A percentile compares a stretch with the other conserved stretches of the same genome.
Evolutionary conservation across 2,888 invertebrate species (phyloP).

Genomic region (Punctoribates punctum): DNA sequence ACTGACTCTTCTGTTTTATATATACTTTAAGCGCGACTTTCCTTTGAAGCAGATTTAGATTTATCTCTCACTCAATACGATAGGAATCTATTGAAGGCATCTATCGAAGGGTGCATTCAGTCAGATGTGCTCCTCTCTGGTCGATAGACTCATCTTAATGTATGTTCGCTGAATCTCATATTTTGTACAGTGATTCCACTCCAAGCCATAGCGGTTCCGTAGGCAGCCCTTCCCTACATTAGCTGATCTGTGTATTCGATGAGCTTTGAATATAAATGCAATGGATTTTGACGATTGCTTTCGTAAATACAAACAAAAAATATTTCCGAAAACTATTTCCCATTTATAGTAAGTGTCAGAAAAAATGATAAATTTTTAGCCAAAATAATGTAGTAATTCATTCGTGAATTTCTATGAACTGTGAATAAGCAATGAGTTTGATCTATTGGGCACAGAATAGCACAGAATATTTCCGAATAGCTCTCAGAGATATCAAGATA

Average conservation of each 20-base stretch:
- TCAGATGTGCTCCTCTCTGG: slow-evolving; percentile 13
- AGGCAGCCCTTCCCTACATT: background rate
- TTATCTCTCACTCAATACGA: background rate
- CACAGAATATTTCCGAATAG: background rate
- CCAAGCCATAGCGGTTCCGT: background rate
- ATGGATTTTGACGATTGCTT: background rate
- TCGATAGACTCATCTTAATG: slow-evolving; percentile 4
- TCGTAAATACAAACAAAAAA: background rate
- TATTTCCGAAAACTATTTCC: background rate
- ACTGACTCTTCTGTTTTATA: slow-evolving; percentile 1
- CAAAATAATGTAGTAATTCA: slow-evolving; percentile 10
- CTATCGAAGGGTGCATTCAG: slow-evolving; percentile 13
- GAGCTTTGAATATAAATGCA: slow-evolving; percentile 6
- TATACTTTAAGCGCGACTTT: background rate
- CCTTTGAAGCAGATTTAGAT: slow-evolving; percentile 6
- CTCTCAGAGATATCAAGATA: background rate
- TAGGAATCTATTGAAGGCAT: background rate
- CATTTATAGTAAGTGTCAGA: background rate
- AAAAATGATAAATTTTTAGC: slow-evolving; percentile 4
- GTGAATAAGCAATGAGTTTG: background rate
- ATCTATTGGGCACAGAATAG: background rate
- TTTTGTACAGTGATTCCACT: background rate
- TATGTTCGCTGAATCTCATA: background rate
- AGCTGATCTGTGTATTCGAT: background rate
- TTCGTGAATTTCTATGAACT: background rate